Percentiles rank a stretch among this genome's conserved stretches.
Evolutionary conservation across 2,113 vertebrate genomes (phyloP).

Genomic region (Vidua macroura): DNA sequence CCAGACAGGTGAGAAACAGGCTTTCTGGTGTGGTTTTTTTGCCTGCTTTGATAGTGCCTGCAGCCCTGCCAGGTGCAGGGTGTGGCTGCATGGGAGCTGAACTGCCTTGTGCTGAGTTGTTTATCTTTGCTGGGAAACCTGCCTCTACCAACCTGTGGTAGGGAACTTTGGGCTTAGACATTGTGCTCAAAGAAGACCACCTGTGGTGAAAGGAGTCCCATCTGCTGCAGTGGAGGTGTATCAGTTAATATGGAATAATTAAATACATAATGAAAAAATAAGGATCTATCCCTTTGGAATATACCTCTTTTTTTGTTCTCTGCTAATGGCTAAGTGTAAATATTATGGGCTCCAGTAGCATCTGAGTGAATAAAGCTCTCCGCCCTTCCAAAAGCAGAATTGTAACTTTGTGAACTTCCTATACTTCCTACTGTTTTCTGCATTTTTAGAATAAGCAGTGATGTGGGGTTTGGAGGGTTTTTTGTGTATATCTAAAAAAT

Average conservation of each 20-base stretch:
- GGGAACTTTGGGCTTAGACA: not conserved
- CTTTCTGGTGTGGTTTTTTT: constrained; percentile 47
- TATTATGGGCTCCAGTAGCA: not conserved
- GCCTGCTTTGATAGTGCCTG: constrained; percentile 29
- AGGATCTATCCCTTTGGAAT: not conserved
- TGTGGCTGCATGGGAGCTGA: constrained; percentile 47
- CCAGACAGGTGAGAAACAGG: constrained; percentile 43
- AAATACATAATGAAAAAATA: not conserved
- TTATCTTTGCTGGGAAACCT: constrained; percentile 35
- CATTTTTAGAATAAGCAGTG: not conserved
- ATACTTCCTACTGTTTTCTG: not conserved
- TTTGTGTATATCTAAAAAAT: not conserved
- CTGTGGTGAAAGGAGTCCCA: not conserved
- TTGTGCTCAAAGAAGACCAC: not conserved
- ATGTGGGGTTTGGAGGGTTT: accelerated
- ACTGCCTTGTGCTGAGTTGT: constrained; percentile 13
- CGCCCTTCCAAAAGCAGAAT: not conserved
- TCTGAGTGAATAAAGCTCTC: not conserved
- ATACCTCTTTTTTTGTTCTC: not conserved
- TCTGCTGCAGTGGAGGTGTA: not conserved
- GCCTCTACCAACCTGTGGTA: not conserved
- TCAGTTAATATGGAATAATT: not conserved
- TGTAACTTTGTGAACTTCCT: not conserved
- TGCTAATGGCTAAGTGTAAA: not conserved
- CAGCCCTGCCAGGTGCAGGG: constrained; percentile 44